Evolutionary conservation across 30 jellyfish, hydroid and myxozoan species (phyloP).

Genomic region (Pseudorhiza aurosa): DNA sequence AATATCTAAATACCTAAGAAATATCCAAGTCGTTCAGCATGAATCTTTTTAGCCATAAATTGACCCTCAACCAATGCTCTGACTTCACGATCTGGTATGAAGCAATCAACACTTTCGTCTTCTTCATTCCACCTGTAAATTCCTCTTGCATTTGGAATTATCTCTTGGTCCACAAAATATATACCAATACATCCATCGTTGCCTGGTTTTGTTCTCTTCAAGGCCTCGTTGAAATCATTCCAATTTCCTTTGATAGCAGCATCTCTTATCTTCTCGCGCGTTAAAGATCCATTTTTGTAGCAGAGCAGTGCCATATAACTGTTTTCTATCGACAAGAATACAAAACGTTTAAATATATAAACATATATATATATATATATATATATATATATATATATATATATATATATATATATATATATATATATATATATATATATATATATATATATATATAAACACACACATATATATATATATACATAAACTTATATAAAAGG

Average conservation of each 20-base stretch:
- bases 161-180: conserved; percentile 82
- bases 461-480: too few species aligned
- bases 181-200: conserved; percentile 79
- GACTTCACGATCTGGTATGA: conserved; percentile 53
- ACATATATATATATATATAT: too few species aligned
- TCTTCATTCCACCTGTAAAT: conserved; percentile 64
- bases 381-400: too few species aligned
- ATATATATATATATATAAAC: too few species aligned
- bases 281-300: conserved; percentile 88
- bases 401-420: too few species aligned
- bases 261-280: conserved; percentile 75
- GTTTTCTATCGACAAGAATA: conserved; percentile 60
- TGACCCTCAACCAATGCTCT: conserved; percentile 95
- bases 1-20: conserved; percentile 33
- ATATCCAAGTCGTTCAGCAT: conserved; percentile 77
- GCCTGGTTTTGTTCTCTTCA: conserved; percentile 74
- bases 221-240: conserved; percentile 62
- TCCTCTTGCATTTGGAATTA: conserved; percentile 78
- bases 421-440: too few species aligned
- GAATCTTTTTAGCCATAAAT: conserved; percentile 75
- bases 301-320: conserved; percentile 89
- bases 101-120: conserved; percentile 38
- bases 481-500: too few species aligned
- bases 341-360: too few species aligned
- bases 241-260: conserved; percentile 40